phyloP scores from a whole-genome alignment of 2,113 vertebrate genomes.

The Myocastor coypus region DNA sequence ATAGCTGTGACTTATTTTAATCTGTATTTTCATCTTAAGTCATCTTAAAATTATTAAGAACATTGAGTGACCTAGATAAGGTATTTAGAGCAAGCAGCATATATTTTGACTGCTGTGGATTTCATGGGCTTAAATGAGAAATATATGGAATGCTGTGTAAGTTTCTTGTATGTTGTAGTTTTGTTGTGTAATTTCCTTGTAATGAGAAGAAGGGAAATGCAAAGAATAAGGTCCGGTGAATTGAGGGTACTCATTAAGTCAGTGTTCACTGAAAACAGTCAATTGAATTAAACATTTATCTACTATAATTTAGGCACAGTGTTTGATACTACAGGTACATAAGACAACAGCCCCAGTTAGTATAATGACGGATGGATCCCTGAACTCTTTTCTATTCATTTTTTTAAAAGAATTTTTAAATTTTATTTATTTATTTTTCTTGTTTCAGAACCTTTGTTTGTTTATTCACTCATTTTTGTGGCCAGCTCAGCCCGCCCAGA shows the following conservation, averaged over 20 bases:
- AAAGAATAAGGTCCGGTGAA: not conserved
- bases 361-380: not conserved
- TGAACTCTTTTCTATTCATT: not conserved
- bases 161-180: not conserved
- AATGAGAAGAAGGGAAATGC: slow-evolving; percentile 6
- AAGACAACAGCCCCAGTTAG: not conserved
- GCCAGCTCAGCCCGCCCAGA: no score
- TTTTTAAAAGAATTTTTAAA: no score
- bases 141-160: not conserved
- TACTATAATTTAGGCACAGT: not conserved
- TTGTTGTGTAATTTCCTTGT: not conserved
- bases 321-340: not conserved
- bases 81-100: not conserved
- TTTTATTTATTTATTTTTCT: no score
- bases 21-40: not conserved
- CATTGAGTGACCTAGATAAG: not conserved
- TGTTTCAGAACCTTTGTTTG: no score
- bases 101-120: not conserved
- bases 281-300: not conserved
- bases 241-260: slow-evolving; percentile 5
- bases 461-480: no score
- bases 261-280: slow-evolving; percentile 10
- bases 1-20: not conserved
- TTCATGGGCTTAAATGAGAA: not conserved
- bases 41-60: not conserved